Evolutionary conservation across 2,888 invertebrate genomes (phyloP).

Genomic region (Agonopterix subpropinquella): DNA sequence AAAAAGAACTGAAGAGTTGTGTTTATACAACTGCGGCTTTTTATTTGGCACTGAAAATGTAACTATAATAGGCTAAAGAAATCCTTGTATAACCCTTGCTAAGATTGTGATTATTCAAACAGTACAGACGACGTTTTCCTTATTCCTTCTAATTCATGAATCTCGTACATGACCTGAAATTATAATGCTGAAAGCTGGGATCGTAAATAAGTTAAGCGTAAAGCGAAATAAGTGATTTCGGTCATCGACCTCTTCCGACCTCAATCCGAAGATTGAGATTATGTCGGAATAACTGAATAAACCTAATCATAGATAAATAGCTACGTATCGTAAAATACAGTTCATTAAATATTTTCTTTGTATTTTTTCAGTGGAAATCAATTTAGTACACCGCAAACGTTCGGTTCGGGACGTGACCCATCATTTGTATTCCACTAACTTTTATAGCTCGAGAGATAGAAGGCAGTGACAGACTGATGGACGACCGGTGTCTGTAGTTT

Average conservation of each 20-base stretch:
- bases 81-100: no score
- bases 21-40: no score
- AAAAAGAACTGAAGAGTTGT: no score
- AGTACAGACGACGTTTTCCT: no score
- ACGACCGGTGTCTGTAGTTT: background rate
- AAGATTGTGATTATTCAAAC: no score
- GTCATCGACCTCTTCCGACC: background rate
- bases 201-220: background rate
- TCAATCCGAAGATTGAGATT: background rate
- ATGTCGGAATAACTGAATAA: no score
- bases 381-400: conserved; percentile 3
- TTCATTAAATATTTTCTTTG: conserved; percentile 1
- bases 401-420: background rate
- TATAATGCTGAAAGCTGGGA: background rate
- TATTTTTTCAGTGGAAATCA: background rate
- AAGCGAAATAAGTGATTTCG: background rate
- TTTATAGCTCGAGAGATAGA: background rate
- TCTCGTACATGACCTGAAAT: background rate
- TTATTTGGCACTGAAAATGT: no score
- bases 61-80: no score
- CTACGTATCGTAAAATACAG: background rate
- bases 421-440: conserved; percentile 5
- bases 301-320: no score
- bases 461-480: background rate
- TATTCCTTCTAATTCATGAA: no score